Evolutionary conservation across 2,888 invertebrate genomes (phyloP).

Genomic region (Pardosa pseudoannulata): DNA sequence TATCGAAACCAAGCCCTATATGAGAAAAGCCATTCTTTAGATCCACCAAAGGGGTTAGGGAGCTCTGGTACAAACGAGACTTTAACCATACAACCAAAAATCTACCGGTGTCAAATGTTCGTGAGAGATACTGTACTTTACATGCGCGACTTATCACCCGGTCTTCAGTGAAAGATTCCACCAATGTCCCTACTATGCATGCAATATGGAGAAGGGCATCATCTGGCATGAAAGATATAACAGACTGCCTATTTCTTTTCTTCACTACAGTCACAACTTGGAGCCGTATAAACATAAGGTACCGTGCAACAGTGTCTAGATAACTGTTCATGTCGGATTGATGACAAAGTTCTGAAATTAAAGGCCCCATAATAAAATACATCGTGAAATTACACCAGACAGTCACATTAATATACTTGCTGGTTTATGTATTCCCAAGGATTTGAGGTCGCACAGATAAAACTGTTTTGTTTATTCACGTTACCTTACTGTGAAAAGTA

Average conservation of each 20-base stretch:
- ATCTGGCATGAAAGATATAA: not conserved
- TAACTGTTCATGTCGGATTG: not conserved
- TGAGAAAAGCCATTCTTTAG: not conserved
- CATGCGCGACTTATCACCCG: not conserved
- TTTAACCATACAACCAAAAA: not conserved
- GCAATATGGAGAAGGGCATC: not conserved
- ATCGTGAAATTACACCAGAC: conserved; percentile 2
- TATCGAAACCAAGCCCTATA: not conserved
- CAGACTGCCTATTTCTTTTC: not conserved
- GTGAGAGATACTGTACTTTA: not conserved
- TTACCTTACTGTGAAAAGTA: not conserved
- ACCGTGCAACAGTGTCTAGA: not conserved
- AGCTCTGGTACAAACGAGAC: not conserved
- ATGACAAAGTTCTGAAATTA: not conserved
- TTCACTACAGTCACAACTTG: not conserved
- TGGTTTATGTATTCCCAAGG: not conserved
- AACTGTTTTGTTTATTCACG: not conserved
- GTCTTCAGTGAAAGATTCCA: not conserved
- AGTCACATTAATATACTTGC: not conserved
- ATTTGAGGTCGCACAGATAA: not conserved
- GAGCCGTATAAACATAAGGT: not conserved
- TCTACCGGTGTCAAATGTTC: not conserved
- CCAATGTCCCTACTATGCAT: not conserved
- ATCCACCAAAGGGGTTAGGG: not conserved
- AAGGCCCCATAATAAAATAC: conserved; percentile 12